phyloP scores from a whole-genome alignment of 1,140 invertebrate species.

The Pentalonia nigronervosa region DNA sequence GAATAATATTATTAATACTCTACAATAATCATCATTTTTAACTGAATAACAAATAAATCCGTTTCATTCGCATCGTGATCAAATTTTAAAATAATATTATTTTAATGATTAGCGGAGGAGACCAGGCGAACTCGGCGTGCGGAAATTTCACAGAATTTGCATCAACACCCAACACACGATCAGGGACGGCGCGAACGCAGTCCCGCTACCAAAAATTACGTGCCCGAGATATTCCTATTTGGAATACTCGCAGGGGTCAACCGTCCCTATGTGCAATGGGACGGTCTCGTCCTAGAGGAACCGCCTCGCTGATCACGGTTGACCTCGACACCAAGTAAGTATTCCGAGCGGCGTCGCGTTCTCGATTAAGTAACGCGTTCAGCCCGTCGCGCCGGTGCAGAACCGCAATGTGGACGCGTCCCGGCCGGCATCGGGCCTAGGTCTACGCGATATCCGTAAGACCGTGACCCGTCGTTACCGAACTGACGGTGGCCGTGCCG shows the following conservation, averaged over 20 bases:
- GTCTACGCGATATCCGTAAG: not conserved
- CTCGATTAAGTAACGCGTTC: not conserved
- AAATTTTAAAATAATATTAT: no score
- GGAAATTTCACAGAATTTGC: no score
- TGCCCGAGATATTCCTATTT: constrained; percentile 75
- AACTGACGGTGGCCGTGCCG: not conserved
- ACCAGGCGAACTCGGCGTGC: no score
- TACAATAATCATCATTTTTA: no score
- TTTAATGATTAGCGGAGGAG: no score
- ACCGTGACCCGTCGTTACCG: not conserved
- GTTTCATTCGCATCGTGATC: no score
- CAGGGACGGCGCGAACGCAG: constrained; percentile 57
- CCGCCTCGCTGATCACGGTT: constrained; percentile 74
- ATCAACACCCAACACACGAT: not conserved
- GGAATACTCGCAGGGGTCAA: constrained; percentile 77
- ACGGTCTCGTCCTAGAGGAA: constrained; percentile 73
- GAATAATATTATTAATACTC: no score
- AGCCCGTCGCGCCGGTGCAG: not conserved
- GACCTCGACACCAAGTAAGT: constrained; percentile 74
- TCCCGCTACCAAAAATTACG: constrained; percentile 72
- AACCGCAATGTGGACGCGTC: not conserved
- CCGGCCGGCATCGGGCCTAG: no score
- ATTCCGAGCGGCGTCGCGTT: constrained; percentile 60
- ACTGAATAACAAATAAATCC: no score
- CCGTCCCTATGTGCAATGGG: constrained; percentile 76